Conservation (phyloP, 2,888 invertebrate genomes). For the Microctonus brassicae region DNA sequence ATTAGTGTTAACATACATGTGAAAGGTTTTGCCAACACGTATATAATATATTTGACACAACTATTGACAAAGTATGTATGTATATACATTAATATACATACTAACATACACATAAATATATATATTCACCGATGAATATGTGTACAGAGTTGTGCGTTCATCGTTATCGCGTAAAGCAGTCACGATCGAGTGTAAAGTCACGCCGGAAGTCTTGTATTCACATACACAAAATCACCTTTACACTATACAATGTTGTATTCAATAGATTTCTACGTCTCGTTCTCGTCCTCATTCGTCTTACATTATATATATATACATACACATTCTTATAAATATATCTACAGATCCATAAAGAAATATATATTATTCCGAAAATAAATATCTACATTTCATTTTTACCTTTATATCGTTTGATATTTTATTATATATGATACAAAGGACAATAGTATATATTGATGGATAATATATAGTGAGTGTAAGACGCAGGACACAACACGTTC, state of each 20-base stretch:
- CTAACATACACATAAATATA: conserved; percentile 8
- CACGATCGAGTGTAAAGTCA: conserved; percentile 41
- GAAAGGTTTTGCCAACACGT: too few species aligned
- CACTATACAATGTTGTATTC: conserved; percentile 24
- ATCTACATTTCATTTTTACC: conserved; percentile 10
- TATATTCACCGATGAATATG: too few species aligned
- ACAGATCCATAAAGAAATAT: too few species aligned
- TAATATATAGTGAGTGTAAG: neutral
- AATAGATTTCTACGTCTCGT: conserved; percentile 31
- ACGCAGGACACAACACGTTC: neutral
- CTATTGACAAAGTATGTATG: too few species aligned
- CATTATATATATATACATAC: too few species aligned
- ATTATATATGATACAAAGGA: neutral
- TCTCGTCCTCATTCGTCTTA: conserved; percentile 25
- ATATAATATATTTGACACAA: too few species aligned
- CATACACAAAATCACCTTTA: neutral
- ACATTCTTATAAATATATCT: conserved; percentile 16
- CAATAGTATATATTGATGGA: neutral
- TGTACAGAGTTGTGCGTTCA: conserved; percentile 8
- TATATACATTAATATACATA: too few species aligned
- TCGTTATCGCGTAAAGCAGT: conserved; percentile 46
- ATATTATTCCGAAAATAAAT: too few species aligned
- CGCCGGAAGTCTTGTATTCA: conserved; percentile 44
- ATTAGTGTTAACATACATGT: too few species aligned
- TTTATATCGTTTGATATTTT: neutral